Evolutionary conservation across 1,140 invertebrate species (phyloP), one percentile per base, ranked within the genome.

Genomic region (Drosophila yakuba): DNA sequence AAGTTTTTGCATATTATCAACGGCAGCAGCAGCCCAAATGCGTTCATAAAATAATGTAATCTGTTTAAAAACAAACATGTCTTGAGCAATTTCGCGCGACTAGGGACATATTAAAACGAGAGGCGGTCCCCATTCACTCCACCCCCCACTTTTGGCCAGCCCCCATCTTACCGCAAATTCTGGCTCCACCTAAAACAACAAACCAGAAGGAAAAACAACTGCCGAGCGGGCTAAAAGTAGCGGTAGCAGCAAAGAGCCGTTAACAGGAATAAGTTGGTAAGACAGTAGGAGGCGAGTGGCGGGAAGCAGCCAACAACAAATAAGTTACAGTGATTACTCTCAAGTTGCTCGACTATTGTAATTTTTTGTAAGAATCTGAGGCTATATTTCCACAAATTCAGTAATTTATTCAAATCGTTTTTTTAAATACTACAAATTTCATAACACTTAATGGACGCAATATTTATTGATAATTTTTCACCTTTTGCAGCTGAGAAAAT

Each of bases 11-110:
- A 88, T 88, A 89, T 88, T 89, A 88, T 88, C 83, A 89, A 76
- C 71, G 54, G 51, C 58, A 78, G 69, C 44, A 57, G 71, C 57
- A 71, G 48, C 57, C 78, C 62, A 78, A 86, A 82, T 78, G 72
- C 83, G 83, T 86, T 88, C 83, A 88, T 88, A 88, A 89, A 88
- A 88, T 88, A 89, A 88, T 88, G 83, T 88, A 88, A 88, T 88
- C 83, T 88, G 79, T 88, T 88, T 89, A 83, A 88, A 88, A 88
- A 88, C 83, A 88, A 88, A 88, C 84, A 88, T 89, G 84, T 89
- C 76, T 83, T 83, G 59, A 89, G 83, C 84, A 88, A 86, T 88
- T 88, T 88, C 84, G 83, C 84, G 84, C 63, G 76, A 77, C 83
- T 88, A 83, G 83, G 83, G 83, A 88, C 83, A 88, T 88, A 83